Base-by-base conservation (phyloP, 2,888 invertebrate species). In the Trichopria drosophilae region DNA sequence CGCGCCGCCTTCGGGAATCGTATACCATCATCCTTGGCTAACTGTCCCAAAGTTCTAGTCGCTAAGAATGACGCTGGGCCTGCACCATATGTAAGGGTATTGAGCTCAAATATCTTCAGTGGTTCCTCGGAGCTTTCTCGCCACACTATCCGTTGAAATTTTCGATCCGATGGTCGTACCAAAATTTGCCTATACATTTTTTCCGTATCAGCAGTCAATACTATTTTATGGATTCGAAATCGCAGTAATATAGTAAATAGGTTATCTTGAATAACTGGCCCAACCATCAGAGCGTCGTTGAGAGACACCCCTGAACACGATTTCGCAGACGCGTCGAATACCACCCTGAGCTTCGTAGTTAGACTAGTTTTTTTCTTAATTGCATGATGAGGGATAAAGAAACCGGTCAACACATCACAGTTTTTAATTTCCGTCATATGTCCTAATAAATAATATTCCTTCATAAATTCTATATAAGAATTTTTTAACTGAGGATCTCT, bases 141-240 rank as follows among this genome's bases (percentile, higher is more conserved):
- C 66, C 68, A 66, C 5, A 64, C 20, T 13, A 66, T 65, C 7
- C 59, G 41, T 20, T 64, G 61, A 16, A 53, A 55, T 13, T 57
- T 47, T 3, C 51, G 20, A 35, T 66, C 52, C 4, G 44, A 41
- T 4, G 49, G 36, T 16, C 50, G 13, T 0, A 64, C 29, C 2
- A 15, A 3, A 3, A 65, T 52, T 22, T 60, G 61, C 6, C 58
- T 54, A 35, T 58, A 67, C 61, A 66, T 66, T 51, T 67, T 65
- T 19, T 47, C 57, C 10, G 64, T 51, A 29, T 66, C 66, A 2
- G 57, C 60, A 6, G 54, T 57, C 6, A 67, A 23, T 1, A 59
- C 63, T 12, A 64, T 45, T 5, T 19, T 20, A 32, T 63, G 55
- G 4, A 37, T 41, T 6, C 66, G 35, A 41, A 65, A 65, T 9